Conservation (phyloP, 2,113 vertebrate species). For the Pseudolaguvia tuberculata region DNA sequence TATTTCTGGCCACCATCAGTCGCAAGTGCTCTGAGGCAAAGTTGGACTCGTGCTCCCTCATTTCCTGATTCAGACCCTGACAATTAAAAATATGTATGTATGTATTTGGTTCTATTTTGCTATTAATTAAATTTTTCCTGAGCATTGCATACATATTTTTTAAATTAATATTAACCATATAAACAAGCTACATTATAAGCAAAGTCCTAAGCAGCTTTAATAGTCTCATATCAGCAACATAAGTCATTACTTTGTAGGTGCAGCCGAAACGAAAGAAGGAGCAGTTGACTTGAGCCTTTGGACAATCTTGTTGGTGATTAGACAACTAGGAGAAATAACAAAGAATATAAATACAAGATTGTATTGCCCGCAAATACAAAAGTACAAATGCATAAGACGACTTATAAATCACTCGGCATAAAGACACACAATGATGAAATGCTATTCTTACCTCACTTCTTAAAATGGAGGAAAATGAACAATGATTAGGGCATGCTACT, state of each 20-base stretch:
- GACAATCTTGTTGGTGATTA: slow-evolving; percentile 82
- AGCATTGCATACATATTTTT: no score
- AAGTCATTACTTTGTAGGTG: slow-evolving; percentile 80
- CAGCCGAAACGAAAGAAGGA: slow-evolving; percentile 93
- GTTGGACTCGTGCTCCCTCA: slow-evolving; percentile 88
- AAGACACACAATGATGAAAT: neutral
- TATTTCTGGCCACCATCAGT: slow-evolving; percentile 84
- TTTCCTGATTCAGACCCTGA: slow-evolving; percentile 89
- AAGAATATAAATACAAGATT: neutral
- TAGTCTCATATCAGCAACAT: neutral
- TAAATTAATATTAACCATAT: neutral
- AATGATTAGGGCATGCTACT: slow-evolving; percentile 92
- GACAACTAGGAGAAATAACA: slow-evolving; percentile 56
- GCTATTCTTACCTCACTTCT: slow-evolving; percentile 82
- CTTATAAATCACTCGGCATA: neutral
- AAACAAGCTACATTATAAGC: neutral
- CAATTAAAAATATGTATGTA: neutral
- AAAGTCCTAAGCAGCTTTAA: neutral
- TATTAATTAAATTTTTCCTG: no score
- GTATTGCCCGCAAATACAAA: no score
- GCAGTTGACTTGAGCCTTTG: slow-evolving; percentile 94
- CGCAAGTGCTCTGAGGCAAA: slow-evolving; percentile 87
- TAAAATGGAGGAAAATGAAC: slow-evolving; percentile 82
- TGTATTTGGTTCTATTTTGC: neutral
- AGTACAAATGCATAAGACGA: no score